Percentiles rank a stretch among this genome's conserved stretches.
phyloP scores from a whole-genome alignment of 2,888 invertebrate species.

The Tinea semifulvella region DNA sequence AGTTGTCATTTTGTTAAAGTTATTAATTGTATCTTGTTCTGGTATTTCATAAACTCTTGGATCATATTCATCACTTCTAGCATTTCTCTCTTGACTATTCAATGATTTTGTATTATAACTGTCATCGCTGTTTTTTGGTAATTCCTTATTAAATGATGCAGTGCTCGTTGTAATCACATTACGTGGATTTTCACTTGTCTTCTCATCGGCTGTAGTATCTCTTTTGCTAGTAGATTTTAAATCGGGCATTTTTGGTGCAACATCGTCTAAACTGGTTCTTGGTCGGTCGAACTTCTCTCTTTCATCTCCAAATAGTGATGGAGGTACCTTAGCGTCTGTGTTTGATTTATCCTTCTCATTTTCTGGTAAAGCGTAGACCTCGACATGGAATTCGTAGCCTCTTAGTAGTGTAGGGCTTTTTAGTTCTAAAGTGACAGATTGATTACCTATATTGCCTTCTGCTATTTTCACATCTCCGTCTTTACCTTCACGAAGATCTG shows the following conservation, averaged over 20 bases:
- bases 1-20: too few relatives aligned
- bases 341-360: conserved; percentile 10
- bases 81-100: neutral
- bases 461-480: conserved; percentile 44
- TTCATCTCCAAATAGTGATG: neutral
- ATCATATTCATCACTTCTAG: neutral
- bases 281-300: neutral
- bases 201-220: neutral
- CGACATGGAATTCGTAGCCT: conserved; percentile 43
- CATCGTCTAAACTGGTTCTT: conserved; percentile 2
- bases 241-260: neutral
- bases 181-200: neutral
- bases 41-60: neutral
- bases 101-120: neutral
- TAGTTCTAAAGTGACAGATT: conserved; percentile 43
- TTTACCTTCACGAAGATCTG: conserved; percentile 42
- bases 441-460: conserved; percentile 44
- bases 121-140: neutral
- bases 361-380: conserved; percentile 33
- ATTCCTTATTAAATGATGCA: neutral
- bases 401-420: conserved; percentile 48
- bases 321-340: neutral
- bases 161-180: neutral
- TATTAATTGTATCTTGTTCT: neutral
- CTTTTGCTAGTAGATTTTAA: neutral